These are phyloP conservation scores for Umimayanthus kanabou DNA, from an alignment of 92 coral and sea anemone genomes.

Conservation along the genomic window DNA sequence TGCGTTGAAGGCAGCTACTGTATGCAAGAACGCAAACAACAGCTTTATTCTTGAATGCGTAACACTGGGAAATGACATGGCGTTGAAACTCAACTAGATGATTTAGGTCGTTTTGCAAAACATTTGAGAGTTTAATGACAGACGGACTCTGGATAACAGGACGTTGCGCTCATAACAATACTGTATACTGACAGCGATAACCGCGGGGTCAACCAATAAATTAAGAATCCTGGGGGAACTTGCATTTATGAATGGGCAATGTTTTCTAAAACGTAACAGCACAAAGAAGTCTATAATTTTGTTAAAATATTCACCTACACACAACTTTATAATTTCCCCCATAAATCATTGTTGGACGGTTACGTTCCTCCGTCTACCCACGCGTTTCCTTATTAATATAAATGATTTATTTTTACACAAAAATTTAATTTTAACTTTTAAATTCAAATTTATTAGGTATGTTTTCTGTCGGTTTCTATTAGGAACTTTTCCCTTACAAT, in stretches of 20 bases:
- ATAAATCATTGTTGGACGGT: no score
- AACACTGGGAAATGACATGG: not conserved
- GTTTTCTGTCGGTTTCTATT: not conserved
- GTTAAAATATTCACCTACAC: no score
- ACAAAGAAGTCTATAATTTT: no score
- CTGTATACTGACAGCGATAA: no score
- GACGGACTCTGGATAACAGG: not conserved
- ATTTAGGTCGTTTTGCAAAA: not conserved
- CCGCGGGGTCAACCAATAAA: not conserved
- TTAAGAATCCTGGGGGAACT: no score
- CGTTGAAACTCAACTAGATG: not conserved
- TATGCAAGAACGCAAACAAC: not conserved
- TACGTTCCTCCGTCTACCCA: no score
- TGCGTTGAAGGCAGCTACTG: not conserved
- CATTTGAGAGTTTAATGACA: not conserved
- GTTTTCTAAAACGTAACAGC: no score
- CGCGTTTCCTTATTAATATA: not conserved
- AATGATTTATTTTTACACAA: not conserved
- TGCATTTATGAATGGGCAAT: no score
- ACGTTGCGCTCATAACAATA: not conserved
- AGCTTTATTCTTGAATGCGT: not conserved
- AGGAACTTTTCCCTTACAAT: not conserved
- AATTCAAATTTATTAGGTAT: no score
- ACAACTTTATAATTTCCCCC: no score
- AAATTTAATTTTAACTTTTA: no score